Evolutionary conservation across 1,140 invertebrate genomes (phyloP).

Genomic region (Planococcus citri): DNA sequence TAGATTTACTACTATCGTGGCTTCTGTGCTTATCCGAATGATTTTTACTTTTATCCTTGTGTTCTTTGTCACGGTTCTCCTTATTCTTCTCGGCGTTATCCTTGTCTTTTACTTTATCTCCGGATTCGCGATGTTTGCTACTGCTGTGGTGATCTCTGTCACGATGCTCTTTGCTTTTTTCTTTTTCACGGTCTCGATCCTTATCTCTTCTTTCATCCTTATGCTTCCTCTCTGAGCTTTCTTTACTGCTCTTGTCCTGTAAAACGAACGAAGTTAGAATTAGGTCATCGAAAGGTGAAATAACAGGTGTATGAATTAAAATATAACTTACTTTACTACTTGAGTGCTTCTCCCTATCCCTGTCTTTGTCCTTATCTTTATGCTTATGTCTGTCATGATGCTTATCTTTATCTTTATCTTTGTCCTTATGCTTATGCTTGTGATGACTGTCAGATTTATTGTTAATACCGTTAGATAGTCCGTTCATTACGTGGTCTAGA

Average conservation of each 20-base stretch:
- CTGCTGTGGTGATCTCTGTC: slow-evolving; percentile 3
- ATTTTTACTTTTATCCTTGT: background rate
- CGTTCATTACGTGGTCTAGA: background rate
- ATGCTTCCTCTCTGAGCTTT: slow-evolving; percentile 5
- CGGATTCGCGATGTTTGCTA: background rate
- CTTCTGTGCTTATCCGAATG: background rate
- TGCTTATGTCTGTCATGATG: background rate
- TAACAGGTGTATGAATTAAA: no score
- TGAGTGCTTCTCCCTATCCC: background rate
- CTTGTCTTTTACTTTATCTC: background rate
- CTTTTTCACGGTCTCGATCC: background rate
- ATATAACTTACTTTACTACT: slow-evolving; percentile 10
- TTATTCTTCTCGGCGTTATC: background rate
- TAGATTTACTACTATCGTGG: slow-evolving; percentile 13
- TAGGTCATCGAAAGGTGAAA: no score
- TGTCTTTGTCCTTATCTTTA: slow-evolving; percentile 2
- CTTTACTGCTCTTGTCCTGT: slow-evolving; percentile 1
- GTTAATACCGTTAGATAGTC: slow-evolving; percentile 5
- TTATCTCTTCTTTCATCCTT: slow-evolving; percentile 1
- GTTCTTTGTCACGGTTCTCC: slow-evolving; percentile 1
- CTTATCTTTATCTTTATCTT: background rate
- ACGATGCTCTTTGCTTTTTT: background rate
- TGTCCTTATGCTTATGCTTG: slow-evolving; percentile 10
- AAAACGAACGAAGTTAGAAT: no score
- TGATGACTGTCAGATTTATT: slow-evolving; percentile 11